These are phyloP conservation scores for Pogonophryne albipinna DNA, from an alignment of 2,797 vertebrate species.

Conservation along the genomic window DNA sequence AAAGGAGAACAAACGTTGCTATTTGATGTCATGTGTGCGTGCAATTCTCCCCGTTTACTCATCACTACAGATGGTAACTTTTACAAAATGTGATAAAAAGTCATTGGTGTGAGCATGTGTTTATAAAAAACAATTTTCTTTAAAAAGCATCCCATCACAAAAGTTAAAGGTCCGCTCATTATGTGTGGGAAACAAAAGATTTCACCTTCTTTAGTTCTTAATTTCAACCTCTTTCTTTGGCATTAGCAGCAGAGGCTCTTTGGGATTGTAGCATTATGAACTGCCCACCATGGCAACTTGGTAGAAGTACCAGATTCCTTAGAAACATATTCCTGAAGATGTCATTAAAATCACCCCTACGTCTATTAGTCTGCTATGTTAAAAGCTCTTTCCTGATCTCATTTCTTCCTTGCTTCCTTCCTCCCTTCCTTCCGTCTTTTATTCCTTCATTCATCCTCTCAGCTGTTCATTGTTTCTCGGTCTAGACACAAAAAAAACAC, in stretches of 20 bases:
- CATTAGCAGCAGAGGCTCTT: not conserved
- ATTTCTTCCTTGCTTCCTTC: slow-evolving; percentile 6
- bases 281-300: not conserved
- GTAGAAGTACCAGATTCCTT: not conserved
- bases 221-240: not conserved
- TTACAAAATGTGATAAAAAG: no score
- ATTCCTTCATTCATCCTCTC: slow-evolving; percentile 43
- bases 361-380: not conserved
- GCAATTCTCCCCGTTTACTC: no score
- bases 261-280: not conserved
- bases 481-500: slow-evolving; percentile 59
- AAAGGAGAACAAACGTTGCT: no score
- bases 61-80: no score
- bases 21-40: no score
- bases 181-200: no score
- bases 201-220: no score
- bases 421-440: not conserved
- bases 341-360: not conserved
- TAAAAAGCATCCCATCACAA: no score
- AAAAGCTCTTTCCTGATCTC: not conserved
- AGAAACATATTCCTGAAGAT: not conserved
- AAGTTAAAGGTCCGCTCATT: no score
- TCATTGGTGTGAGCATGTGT: no score
- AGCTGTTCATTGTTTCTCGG: slow-evolving; percentile 68
- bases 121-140: no score